phyloP scores from a whole-genome alignment of 1,140 invertebrate genomes.

The Augochlora pura region DNA sequence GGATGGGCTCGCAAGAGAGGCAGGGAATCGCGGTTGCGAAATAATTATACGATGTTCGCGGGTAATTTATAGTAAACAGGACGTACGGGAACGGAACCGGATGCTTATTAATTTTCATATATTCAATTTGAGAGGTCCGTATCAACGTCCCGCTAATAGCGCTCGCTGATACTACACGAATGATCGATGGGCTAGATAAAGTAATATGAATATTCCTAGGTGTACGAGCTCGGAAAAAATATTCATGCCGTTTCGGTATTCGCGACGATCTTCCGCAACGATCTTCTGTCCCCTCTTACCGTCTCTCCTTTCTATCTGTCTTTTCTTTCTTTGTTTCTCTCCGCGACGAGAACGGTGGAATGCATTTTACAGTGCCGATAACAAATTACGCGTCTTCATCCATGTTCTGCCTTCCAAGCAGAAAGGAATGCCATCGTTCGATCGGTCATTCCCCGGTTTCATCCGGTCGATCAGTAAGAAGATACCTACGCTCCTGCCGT shows the following conservation, averaged over 20 bases:
- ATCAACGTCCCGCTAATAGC: slow-evolving; percentile 11
- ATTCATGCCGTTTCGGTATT: slow-evolving; percentile 17
- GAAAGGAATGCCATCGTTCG: slow-evolving; percentile 67
- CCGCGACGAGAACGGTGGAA: slow-evolving; percentile 5
- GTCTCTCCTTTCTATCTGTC: no score
- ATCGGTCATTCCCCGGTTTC: slow-evolving; percentile 54
- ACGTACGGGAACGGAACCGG: slow-evolving; percentile 8
- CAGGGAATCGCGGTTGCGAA: background rate
- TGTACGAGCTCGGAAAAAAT: background rate
- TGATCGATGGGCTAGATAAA: slow-evolving; percentile 10
- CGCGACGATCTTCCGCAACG: slow-evolving; percentile 15
- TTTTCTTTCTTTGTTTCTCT: no score
- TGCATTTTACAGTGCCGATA: slow-evolving; percentile 52
- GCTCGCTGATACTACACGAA: slow-evolving; percentile 9
- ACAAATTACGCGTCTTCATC: slow-evolving; percentile 65
- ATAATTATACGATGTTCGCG: slow-evolving; percentile 13
- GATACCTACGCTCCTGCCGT: slow-evolving; percentile 68
- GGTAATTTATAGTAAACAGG: slow-evolving; percentile 14
- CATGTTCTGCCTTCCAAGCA: slow-evolving; percentile 44
- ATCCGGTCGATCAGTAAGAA: slow-evolving; percentile 65
- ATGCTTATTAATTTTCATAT: slow-evolving; percentile 35
- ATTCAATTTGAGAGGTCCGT: slow-evolving; percentile 11
- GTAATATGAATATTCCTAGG: slow-evolving; percentile 22
- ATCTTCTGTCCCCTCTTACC: background rate
- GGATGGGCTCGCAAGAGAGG: background rate